Evolutionary conservation across 2,888 invertebrate species (phyloP).

Genomic region (Empis livida): DNA sequence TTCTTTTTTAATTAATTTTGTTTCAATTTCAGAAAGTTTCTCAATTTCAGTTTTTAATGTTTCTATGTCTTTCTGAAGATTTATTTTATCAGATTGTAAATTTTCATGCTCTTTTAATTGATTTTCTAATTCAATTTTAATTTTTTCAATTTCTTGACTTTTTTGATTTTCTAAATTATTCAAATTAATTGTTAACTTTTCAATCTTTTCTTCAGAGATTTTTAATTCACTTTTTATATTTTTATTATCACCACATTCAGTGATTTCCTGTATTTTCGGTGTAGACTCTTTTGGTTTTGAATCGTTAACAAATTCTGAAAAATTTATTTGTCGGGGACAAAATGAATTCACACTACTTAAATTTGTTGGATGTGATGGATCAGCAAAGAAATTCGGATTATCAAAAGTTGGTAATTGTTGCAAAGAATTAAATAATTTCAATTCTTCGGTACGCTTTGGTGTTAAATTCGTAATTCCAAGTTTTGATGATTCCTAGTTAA

Average conservation of each 20-base stretch:
- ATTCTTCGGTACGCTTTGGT: slow-evolving; percentile 25
- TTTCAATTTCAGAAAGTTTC: slow-evolving; percentile 19
- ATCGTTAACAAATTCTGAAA: slow-evolving; percentile 37
- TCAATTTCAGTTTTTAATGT: slow-evolving; percentile 34
- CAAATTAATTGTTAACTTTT: slow-evolving; percentile 9
- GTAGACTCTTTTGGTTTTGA: slow-evolving; percentile 33
- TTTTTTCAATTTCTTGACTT: slow-evolving; percentile 37
- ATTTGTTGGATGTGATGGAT: slow-evolving; percentile 19
- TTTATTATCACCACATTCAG: slow-evolving; percentile 37
- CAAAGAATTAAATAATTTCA: slow-evolving; percentile 22
- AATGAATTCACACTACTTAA: slow-evolving; percentile 19
- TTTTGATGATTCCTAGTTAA: slow-evolving; percentile 26
- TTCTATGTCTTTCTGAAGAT: slow-evolving; percentile 37
- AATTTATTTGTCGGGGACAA: slow-evolving; percentile 33
- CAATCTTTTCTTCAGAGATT: slow-evolving; percentile 31
- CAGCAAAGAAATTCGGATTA: slow-evolving; percentile 30
- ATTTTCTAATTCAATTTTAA: slow-evolving; percentile 39
- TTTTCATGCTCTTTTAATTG: slow-evolving; percentile 37
- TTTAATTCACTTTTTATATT: slow-evolving; percentile 43
- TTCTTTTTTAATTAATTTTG: slow-evolving; percentile 8
- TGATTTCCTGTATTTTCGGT: slow-evolving; percentile 25
- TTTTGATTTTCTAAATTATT: slow-evolving; percentile 20
- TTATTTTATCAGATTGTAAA: slow-evolving; percentile 35
- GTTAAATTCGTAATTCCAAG: slow-evolving; percentile 28
- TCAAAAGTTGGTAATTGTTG: slow-evolving; percentile 29